A percentile compares a stretch with the other conserved stretches of the same genome.
phyloP scores from a whole-genome alignment of 1,140 invertebrate species.

The Paraescarpia echinospica region DNA sequence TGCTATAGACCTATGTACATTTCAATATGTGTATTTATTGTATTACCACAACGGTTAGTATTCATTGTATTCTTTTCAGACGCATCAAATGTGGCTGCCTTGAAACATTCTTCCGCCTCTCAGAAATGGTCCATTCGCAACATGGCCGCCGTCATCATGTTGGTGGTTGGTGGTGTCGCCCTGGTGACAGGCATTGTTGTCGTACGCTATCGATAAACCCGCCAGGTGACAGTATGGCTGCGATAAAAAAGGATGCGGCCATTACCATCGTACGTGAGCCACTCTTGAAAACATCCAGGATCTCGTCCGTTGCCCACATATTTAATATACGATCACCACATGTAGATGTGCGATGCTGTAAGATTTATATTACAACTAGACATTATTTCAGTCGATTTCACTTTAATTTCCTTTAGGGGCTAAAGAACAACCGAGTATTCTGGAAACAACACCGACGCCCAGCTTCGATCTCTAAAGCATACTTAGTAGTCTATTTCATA shows the following conservation, averaged over 20 bases:
- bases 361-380: no score
- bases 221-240: not conserved
- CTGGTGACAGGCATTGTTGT: not conserved
- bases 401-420: not conserved
- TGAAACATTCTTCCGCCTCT: constrained; percentile 31
- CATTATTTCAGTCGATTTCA: not conserved
- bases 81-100: not conserved
- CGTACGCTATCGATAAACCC: not conserved
- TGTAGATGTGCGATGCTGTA: not conserved
- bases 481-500: no score
- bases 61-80: not conserved
- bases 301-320: not conserved
- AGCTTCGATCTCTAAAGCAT: no score
- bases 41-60: not conserved
- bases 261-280: not conserved
- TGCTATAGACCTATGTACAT: not conserved
- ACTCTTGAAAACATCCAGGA: not conserved
- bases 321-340: not conserved
- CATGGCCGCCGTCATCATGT: constrained; percentile 31
- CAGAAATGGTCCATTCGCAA: constrained; percentile 39
- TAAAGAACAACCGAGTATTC: no score
- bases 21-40: not conserved
- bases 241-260: not conserved
- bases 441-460: no score
- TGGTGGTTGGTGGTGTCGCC: not conserved